Base-by-base conservation (phyloP, 2,113 vertebrate species). In the Quiscalus mexicanus region DNA sequence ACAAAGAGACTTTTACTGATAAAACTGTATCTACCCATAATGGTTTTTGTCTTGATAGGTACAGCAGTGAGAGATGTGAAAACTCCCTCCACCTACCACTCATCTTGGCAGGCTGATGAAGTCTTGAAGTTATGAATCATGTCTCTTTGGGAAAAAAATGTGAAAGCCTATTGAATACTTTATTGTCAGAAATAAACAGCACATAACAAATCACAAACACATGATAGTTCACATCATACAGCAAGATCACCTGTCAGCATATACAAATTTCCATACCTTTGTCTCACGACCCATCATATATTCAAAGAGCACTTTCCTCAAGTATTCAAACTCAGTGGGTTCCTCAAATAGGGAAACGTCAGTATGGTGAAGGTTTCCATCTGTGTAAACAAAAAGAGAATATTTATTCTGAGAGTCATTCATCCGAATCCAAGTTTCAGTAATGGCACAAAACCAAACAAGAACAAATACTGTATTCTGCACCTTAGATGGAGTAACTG, bases 281-380 rank as follows among this genome's bases (percentile, higher is more conserved):
- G 99, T 99, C 97, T 99, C 99, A 83, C 98, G 98, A 92, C 99
- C 99, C 99, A 99, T 99, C 99, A 99, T 99, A 96, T 99, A 99
- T 74, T 99, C 99, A 94, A 99, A 99, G 87, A 99, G 90, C 87
- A 99, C 99, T 96, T 99, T 99, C 97, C 99, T 98, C 94, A 99
- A 98, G 96, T 99, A 99, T 95, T 99, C 99, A 97, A 99, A 99
- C 94, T 99, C 99, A 2, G 99, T 99, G 93, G 99, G 98, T 86
- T 99, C 99, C 33, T 96, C 98, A 41, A 98, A 98, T 84, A 98
- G 83, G 87, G 98, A 98, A 27, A 98, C 90, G 1, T 99, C 98
- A 12, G 96, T 67, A 69, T 97, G 97, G 94, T 98, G 97, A 79
- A 98, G 96, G 91, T 95, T 98, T 84, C 98, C 93, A 97, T 98